These are phyloP conservation scores for Pterocles burchelli DNA, from an alignment of 2,113 vertebrate species.

Conservation along the genomic window DNA sequence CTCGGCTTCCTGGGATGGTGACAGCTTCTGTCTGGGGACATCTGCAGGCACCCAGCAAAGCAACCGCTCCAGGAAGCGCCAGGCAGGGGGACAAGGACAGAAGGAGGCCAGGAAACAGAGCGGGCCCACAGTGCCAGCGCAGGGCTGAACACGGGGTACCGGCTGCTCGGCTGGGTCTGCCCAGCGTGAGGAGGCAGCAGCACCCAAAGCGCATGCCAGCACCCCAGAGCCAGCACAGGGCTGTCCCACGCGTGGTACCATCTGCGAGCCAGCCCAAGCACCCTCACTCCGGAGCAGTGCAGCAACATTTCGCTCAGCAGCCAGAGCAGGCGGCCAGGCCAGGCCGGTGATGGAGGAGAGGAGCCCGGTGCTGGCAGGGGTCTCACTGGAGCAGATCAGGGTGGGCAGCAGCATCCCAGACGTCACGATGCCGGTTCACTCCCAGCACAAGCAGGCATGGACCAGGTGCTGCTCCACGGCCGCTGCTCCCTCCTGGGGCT, in stretches of 20 bases:
- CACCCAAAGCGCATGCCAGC: background rate
- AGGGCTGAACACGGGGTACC: background rate
- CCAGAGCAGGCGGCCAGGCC: background rate
- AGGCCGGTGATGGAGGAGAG: background rate
- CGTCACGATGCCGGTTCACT: background rate
- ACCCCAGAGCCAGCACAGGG: rapidly evolving
- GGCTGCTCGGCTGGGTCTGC: background rate
- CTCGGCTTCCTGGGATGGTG: rapidly evolving
- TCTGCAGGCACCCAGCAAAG: background rate
- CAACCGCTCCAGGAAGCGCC: background rate
- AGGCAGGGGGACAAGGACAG: background rate
- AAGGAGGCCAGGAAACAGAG: background rate
- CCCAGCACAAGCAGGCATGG: background rate
- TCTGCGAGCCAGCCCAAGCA: background rate
- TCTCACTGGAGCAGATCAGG: background rate
- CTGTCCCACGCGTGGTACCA: background rate
- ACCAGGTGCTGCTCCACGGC: background rate
- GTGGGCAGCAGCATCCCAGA: background rate
- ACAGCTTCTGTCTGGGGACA: background rate
- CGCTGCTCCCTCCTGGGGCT: background rate
- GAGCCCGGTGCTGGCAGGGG: background rate
- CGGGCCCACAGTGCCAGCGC: background rate
- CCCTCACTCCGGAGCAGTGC: background rate
- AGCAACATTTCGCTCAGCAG: background rate
- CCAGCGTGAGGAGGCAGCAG: background rate